phyloP scores from a whole-genome alignment of 2,888 invertebrate species.

The Cantharis rufa region DNA sequence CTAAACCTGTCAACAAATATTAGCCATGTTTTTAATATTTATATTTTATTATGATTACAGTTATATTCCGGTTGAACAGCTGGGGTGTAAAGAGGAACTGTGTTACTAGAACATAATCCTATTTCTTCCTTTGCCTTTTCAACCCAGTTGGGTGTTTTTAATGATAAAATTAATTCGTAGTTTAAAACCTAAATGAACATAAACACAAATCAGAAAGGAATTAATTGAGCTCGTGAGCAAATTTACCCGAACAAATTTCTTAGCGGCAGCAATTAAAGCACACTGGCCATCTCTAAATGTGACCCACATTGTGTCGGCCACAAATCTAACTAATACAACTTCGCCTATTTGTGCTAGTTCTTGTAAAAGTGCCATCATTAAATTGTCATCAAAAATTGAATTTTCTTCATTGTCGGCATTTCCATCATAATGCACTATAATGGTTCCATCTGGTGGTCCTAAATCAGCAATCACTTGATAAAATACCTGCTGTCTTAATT shows the following conservation, averaged over 20 bases:
- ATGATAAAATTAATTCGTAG: slow-evolving; percentile 68
- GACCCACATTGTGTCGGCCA: slow-evolving; percentile 87
- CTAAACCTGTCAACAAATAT: slow-evolving; percentile 45
- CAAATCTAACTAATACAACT: slow-evolving; percentile 88
- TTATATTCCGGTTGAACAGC: slow-evolving; percentile 52
- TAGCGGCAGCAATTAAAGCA: slow-evolving; percentile 73
- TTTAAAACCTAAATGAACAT: slow-evolving; percentile 65
- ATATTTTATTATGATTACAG: slow-evolving; percentile 43
- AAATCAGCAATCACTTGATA: slow-evolving; percentile 78
- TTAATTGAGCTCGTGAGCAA: slow-evolving; percentile 43
- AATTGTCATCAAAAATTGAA: slow-evolving; percentile 76
- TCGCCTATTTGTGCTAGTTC: slow-evolving; percentile 85
- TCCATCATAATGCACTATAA: slow-evolving; percentile 67
- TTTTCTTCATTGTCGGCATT: slow-evolving; percentile 56
- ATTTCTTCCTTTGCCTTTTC: slow-evolving; percentile 82
- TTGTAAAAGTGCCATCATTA: slow-evolving; percentile 78
- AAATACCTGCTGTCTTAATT: slow-evolving; percentile 78
- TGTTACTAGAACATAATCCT: slow-evolving; percentile 81
- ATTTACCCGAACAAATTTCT: slow-evolving; percentile 36
- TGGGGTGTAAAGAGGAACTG: slow-evolving; percentile 69
- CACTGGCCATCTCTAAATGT: slow-evolving; percentile 90
- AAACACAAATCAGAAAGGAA: neutral
- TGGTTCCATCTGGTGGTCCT: slow-evolving; percentile 94
- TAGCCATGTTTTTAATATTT: neutral
- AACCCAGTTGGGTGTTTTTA: slow-evolving; percentile 88